phyloP scores from a whole-genome alignment of 2,113 vertebrate species.

The Burhinus oedicnemus region DNA sequence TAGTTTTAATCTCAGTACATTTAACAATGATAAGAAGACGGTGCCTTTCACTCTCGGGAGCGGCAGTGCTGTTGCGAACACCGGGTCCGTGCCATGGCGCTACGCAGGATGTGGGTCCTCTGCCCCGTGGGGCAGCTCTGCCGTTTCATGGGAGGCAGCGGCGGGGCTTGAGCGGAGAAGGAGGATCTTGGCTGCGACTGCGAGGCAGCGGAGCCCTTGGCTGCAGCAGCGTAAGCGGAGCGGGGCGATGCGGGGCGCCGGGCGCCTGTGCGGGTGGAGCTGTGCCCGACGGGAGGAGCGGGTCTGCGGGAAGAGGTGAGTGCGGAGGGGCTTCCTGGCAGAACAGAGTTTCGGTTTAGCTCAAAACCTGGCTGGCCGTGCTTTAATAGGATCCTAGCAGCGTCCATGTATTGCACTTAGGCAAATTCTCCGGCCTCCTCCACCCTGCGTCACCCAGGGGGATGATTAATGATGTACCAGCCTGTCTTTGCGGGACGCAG shows the following conservation, averaged over 20 bases:
- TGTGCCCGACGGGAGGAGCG: rapidly evolving
- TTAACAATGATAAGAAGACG: rapidly evolving
- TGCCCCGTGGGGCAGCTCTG: not conserved
- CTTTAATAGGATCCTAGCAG: not conserved
- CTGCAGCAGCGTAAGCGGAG: not conserved
- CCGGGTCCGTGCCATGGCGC: rapidly evolving
- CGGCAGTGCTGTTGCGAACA: not conserved
- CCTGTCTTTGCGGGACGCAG: rapidly evolving
- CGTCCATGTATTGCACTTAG: rapidly evolving
- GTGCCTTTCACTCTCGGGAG: not conserved
- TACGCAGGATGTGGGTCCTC: not conserved
- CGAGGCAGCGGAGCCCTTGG: not conserved
- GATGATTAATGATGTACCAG: rapidly evolving
- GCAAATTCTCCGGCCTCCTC: not conserved
- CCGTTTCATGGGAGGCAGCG: rapidly evolving
- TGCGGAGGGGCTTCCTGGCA: rapidly evolving
- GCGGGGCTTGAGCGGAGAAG: not conserved
- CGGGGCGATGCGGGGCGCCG: not conserved
- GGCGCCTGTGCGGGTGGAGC: not conserved
- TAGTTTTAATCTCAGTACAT: not conserved
- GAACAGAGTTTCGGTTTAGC: not conserved
- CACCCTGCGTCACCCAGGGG: rapidly evolving
- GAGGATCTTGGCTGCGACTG: rapidly evolving
- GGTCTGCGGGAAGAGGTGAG: too few species aligned
- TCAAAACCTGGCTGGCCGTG: rapidly evolving